Base-by-base conservation (phyloP, 2,797 vertebrate species). In the Phrynocephalus guinanensis region DNA sequence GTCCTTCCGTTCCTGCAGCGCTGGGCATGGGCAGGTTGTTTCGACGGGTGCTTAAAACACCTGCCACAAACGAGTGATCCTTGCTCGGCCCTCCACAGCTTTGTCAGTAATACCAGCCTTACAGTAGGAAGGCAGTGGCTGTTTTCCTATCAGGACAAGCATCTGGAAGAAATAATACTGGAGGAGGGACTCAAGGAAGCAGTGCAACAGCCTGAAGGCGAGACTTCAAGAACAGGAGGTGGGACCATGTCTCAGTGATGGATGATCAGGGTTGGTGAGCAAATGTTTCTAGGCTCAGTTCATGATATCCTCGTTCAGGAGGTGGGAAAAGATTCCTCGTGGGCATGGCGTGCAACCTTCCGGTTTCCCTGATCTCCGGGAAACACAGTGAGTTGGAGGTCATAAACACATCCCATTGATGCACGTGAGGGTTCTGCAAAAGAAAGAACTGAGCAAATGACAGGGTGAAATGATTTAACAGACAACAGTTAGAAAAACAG, bases 61-160 rank as follows among this genome's bases (percentile, higher is more conserved):
- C 94, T 94, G 93, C 95, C 90, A 86, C 90, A 86, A 91, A 92
- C 60, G 92, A 92, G 91, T 91, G 93, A 93, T 93, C 90, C 87
- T 83, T 84, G 93, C 89, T 89, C 84, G 90, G 85, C 93, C 88
- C 91, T 91, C 89, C 84, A 80, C 84, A 94, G 93, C 90, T 88
- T 93, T 87, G 90, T 91, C 33, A 83, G 92, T 92, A 91, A 90
- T 91, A 92, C 38, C 82, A 91, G 92, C 84, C 90, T 89, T 67
- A 88, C 89, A 67, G 90, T 81, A 89, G 92, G 87, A 88, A 10
- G 78, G 90, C 87, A 33, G 84, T 86, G 84, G 89, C 89, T 89
- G 85, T 71, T 13, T 93, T 94, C 87, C 92, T 67, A 22, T 6
- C 38, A 24, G 10, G 28, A 52, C 4, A 33, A 26, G 6, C 4